A percentile compares a stretch with the other conserved stretches of the same genome.
Conservation (phyloP, 1,140 invertebrate genomes). For the Marisa cornuarietis region DNA sequence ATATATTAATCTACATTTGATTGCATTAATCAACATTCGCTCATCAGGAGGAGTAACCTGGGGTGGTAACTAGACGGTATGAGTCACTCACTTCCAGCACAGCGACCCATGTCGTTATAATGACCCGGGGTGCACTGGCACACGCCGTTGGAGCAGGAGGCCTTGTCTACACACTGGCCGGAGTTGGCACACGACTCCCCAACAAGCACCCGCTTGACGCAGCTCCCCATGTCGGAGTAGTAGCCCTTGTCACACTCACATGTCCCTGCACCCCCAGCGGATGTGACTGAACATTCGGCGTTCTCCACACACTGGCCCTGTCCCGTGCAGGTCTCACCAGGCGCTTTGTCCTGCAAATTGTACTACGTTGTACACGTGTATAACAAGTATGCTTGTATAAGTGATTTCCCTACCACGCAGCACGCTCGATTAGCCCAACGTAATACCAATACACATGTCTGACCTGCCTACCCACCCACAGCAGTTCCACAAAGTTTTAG, state of each 20-base stretch:
- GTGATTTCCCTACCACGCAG: too few species aligned
- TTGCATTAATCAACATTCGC: too few species aligned
- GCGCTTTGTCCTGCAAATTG: slow-evolving; percentile 12
- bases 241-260: slow-evolving; percentile 22
- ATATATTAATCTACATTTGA: too few species aligned
- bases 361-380: not conserved
- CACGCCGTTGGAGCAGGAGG: slow-evolving; percentile 18
- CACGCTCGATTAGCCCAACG: too few species aligned
- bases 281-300: slow-evolving; percentile 13
- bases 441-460: too few species aligned
- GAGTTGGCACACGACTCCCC: slow-evolving; percentile 6
- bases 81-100: slow-evolving; percentile 1
- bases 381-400: too few species aligned
- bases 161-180: slow-evolving; percentile 26
- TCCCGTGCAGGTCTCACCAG: slow-evolving; percentile 5
- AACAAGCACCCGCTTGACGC: slow-evolving; percentile 2
- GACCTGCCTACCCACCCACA: too few species aligned
- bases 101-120: slow-evolving; percentile 16
- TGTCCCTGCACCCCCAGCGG: not conserved
- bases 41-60: too few species aligned
- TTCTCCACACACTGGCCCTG: slow-evolving; percentile 22
- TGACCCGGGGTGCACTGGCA: slow-evolving; percentile 17
- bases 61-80: not conserved
- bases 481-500: too few species aligned
- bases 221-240: slow-evolving; percentile 15